Evolutionary conservation across 2,797 vertebrate species (phyloP), one percentile per base, ranked within the genome.

Genomic region (Mastacembelus armatus): DNA sequence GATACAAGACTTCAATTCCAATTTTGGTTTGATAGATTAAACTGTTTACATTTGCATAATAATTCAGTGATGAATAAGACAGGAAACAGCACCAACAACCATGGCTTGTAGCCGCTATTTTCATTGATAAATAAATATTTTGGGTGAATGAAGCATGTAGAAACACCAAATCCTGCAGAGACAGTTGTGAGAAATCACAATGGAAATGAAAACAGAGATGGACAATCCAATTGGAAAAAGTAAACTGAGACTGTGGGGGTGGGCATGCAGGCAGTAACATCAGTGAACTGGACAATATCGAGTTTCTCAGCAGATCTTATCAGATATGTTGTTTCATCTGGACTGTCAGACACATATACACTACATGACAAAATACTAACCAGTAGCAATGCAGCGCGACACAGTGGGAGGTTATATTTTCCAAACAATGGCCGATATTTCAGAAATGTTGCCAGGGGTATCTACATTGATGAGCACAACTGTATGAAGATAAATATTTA

Each of bases 291-390:
- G 26, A 43, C n/a, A n/a, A 45, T 49, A 68, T 57, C 3, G 27
- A 61, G 56, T 81, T 78, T 62, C 67, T 57, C 32, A 57, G 62
- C 48, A 58, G 63, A 19, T 38, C 43, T 61, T 69, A 67, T 85
- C 49, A 45, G 51, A 74, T 42, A 83, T 70, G 61, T 55, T 44
- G 70, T 80, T 75, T 84, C 47, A 76, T 75, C 43, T 30, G 12
- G 26, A 8, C 43, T 38, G 36, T 38, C 43, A 64, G 10, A 44
- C 57, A 58, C 26, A 38, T 29, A 58, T 4, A 18, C 10, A 11
- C 32, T 12, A 12, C 32, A 11, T 33, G 10, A 33, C 10, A 10
- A 33, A 38, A 8, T 38, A 8, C n/a, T 15, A 16, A n/a, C 33
- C 33, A 35, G 30, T 30, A 10, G 30, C 33, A 3, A 35, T 35